Conservation (phyloP, 1,140 invertebrate genomes). For the Vollenhovia emeryi region DNA sequence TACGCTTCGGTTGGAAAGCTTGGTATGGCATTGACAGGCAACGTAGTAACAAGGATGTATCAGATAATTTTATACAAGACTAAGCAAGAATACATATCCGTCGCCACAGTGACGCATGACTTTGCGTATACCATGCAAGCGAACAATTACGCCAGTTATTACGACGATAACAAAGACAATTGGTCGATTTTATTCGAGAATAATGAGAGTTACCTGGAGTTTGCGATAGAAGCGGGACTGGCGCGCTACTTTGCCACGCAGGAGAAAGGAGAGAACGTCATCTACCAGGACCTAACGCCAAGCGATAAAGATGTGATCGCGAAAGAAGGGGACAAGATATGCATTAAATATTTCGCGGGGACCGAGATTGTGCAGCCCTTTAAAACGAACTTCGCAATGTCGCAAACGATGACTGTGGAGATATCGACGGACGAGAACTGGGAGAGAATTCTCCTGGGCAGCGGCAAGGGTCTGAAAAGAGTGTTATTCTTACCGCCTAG, state of each 20-base stretch:
- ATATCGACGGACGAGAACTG: conserved; percentile 80
- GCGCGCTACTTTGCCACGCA: conserved; percentile 75
- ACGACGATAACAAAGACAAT: conserved; percentile 80
- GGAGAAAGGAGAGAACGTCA: conserved; percentile 71
- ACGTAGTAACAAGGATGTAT: conserved; percentile 72
- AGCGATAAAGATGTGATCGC: conserved; percentile 64
- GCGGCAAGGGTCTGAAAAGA: conserved; percentile 70
- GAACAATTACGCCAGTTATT: conserved; percentile 82
- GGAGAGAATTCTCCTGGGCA: conserved; percentile 77
- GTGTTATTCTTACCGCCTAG: conserved; percentile 78
- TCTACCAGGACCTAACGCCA: conserved; percentile 77
- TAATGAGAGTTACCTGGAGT: conserved; percentile 74
- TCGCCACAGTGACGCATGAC: conserved; percentile 75
- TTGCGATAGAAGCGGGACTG: conserved; percentile 79
- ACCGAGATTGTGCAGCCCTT: conserved; percentile 77
- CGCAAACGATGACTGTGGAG: conserved; percentile 74
- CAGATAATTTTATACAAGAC: conserved; percentile 81
- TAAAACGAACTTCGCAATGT: conserved; percentile 65
- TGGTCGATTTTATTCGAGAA: conserved; percentile 82
- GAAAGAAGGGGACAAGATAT: conserved; percentile 74
- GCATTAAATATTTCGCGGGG: conserved; percentile 74
- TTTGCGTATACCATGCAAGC: conserved; percentile 79
- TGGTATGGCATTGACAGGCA: conserved; percentile 81
- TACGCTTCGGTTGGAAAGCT: conserved; percentile 79
- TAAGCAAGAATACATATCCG: conserved; percentile 79